Base-by-base conservation (phyloP, 2,113 vertebrate species). In the Lophura nycthemera region DNA sequence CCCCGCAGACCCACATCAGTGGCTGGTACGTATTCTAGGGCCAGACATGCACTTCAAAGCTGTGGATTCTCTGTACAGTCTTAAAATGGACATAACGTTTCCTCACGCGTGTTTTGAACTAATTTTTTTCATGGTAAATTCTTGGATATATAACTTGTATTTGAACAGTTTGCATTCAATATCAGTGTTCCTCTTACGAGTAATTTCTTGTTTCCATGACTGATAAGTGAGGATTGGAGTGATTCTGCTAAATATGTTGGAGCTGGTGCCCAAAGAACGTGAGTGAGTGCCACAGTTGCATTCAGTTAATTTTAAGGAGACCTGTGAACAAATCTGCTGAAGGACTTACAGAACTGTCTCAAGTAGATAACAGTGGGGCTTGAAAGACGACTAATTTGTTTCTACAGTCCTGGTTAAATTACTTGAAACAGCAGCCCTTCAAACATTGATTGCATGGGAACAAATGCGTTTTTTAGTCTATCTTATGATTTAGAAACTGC, bases 1-100 rank as follows among this genome's bases (percentile, higher is more conserved):
- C 99, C 99, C 12, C 98, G 98, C 71, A 98, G 98, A 97, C 98
- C 98, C 22, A 66, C 96, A 2, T 97, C 98, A 2, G 84, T 84
- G 18, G 95, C 98, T 88, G 98, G 99, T 99, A 87, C 1, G 96
- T 97, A 36, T 92, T 15, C 29, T 6, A 6, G 80, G 57, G 56
- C 16, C 17, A 48, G 13, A 25, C 32, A 20, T 45, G 66, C 5
- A 14, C n/a, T 70, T 24, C 32, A 29, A 11, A 50, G 17, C 73
- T 77, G 21, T n/a, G 21, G n/a, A 14, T 34, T 21, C 43, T 30
- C 18, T n/a, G 48, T 30, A 32, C 34, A 2, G 6, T 48, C 25
- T 30, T 42, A 6, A 40, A 18, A 6, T 25, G 40, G 73, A 6
- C 8, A 0, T 0, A 56, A 10, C 5, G 8, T 1, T 16, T 83